Evolutionary conservation across 2,888 invertebrate genomes (phyloP).

Genomic region (Erynnis tages): DNA sequence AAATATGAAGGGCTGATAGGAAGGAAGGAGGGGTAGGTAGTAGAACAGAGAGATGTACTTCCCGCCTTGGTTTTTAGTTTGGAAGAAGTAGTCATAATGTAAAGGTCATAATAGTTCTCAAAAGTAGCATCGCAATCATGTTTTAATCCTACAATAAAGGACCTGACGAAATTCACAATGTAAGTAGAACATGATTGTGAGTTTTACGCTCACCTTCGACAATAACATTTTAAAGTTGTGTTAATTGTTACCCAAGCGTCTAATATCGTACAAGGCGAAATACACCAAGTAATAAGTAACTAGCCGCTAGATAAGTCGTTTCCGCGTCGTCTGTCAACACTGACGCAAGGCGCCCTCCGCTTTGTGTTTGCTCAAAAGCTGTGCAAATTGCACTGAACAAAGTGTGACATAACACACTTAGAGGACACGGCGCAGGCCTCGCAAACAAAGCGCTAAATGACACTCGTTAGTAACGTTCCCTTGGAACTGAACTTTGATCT

Average conservation of each 20-base stretch:
- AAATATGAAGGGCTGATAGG: too few relatives aligned
- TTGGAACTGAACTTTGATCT: too few relatives aligned
- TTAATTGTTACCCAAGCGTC: slow-evolving; percentile 5
- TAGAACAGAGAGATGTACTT: too few relatives aligned
- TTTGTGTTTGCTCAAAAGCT: slow-evolving; percentile 33
- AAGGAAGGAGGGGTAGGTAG: too few relatives aligned
- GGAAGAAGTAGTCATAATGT: too few relatives aligned
- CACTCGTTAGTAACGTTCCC: slow-evolving; percentile 9
- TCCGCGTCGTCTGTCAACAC: slow-evolving; percentile 38
- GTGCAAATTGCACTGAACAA: slow-evolving; percentile 18
- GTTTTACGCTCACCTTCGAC: too few relatives aligned
- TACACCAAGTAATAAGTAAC: background rate
- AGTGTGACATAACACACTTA: slow-evolving; percentile 23
- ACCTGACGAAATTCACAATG: too few relatives aligned
- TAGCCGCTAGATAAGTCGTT: slow-evolving; percentile 12
- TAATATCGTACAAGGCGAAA: slow-evolving; percentile 1
- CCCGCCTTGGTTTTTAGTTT: too few relatives aligned
- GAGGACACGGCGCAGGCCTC: slow-evolving; percentile 15
- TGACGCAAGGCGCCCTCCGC: slow-evolving; percentile 40
- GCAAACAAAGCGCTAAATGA: slow-evolving; percentile 18
- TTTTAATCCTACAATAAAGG: too few relatives aligned
- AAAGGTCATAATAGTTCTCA: too few relatives aligned
- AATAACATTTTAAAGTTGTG: background rate
- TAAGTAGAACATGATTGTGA: too few relatives aligned
- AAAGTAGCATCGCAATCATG: too few relatives aligned